These are phyloP conservation scores for Lottia scabra DNA, from an alignment of 2,888 invertebrate genomes.

Conservation along the genomic window DNA sequence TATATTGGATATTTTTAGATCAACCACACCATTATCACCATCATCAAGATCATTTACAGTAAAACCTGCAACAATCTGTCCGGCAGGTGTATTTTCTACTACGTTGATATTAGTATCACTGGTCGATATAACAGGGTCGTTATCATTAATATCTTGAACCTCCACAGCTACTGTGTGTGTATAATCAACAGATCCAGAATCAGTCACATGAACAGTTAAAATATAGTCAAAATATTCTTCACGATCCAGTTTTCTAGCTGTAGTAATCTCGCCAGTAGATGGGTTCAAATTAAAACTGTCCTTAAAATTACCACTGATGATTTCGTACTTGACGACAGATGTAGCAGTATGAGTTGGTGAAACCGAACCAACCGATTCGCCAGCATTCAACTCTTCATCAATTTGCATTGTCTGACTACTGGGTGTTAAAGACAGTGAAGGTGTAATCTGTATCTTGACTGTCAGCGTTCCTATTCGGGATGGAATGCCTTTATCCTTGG, in stretches of 20 bases:
- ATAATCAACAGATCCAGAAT: conserved; percentile 24
- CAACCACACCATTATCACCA: conserved; percentile 36
- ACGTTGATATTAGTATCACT: conserved; percentile 31
- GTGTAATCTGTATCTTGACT: conserved; percentile 39
- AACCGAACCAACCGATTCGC: conserved; percentile 35
- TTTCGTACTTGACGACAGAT: conserved; percentile 29
- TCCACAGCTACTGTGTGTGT: conserved; percentile 31
- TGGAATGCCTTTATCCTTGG: conserved; percentile 42
- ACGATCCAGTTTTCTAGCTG: conserved; percentile 30
- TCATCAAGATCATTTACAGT: conserved; percentile 46
- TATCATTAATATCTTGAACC: conserved; percentile 53
- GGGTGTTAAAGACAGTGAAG: conserved; percentile 22
- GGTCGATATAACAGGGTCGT: conserved; percentile 37
- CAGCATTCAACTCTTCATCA: conserved; percentile 32
- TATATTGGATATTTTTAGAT: conserved; percentile 26
- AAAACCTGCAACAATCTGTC: conserved; percentile 35
- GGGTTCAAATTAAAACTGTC: conserved; percentile 32
- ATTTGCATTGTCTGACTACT: conserved; percentile 36
- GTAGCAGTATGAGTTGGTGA: conserved; percentile 25
- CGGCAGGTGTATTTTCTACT: conserved; percentile 45
- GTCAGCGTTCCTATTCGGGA: conserved; percentile 34
- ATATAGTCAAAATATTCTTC: conserved; percentile 32
- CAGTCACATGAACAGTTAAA: conserved; percentile 28
- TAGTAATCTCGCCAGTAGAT: conserved; percentile 29
- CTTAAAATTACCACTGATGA: conserved; percentile 39